phyloP scores from a whole-genome alignment of 2,113 vertebrate species.

The Myodes glareolus region DNA sequence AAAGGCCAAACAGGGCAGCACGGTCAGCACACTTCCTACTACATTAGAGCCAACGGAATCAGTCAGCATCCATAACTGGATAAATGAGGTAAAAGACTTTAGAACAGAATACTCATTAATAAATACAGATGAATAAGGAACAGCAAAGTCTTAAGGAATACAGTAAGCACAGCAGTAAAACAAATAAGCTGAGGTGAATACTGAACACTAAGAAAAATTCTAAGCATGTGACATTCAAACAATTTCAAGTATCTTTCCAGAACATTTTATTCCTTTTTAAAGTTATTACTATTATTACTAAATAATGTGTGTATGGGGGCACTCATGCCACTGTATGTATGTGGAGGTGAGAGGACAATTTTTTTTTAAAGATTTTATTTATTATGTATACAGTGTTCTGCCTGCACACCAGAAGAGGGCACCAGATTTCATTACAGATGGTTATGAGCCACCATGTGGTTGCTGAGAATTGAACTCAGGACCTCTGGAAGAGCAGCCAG shows the following conservation, averaged over 20 bases:
- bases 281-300: background rate
- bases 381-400: no score
- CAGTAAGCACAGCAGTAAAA: conserved; percentile 2
- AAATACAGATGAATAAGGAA: conserved; percentile 21
- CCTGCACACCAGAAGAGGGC: no score
- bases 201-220: background rate
- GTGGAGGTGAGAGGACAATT: background rate
- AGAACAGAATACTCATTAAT: conserved; percentile 5
- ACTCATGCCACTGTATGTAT: background rate
- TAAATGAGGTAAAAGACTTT: background rate
- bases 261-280: background rate
- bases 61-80: background rate
- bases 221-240: conserved; percentile 10
- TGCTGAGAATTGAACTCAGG: no score
- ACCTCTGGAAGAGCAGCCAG: no score
- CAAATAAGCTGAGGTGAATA: background rate
- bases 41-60: background rate
- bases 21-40: background rate
- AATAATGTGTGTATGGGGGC: background rate
- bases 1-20: background rate
- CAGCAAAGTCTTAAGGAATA: background rate
- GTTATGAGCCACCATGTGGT: no score
- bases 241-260: background rate
- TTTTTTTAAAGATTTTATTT: background rate
- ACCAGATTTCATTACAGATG: no score